These are phyloP conservation scores for Gandaritis pyraliata DNA, from an alignment of 2,888 invertebrate species.

Conservation along the genomic window DNA sequence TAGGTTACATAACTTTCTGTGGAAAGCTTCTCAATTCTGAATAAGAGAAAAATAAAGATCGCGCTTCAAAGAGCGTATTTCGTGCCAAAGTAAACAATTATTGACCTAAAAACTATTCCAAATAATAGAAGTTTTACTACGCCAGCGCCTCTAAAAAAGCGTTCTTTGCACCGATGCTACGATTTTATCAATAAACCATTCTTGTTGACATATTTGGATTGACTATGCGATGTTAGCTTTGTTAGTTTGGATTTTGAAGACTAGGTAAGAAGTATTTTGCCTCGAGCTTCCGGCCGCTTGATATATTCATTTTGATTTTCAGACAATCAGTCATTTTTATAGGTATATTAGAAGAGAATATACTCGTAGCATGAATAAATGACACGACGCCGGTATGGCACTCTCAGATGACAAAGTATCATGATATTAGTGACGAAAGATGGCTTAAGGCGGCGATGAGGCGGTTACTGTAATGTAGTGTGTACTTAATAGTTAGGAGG, in stretches of 20 bases:
- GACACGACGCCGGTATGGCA: constrained; percentile 9
- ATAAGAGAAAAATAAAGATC: background rate
- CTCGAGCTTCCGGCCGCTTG: too few species aligned
- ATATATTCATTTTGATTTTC: constrained; percentile 4
- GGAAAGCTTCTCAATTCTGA: background rate
- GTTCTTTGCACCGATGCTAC: too few species aligned
- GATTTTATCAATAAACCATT: too few species aligned
- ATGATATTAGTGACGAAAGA: constrained; percentile 29
- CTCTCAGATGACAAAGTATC: constrained; percentile 25
- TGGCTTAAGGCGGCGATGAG: constrained; percentile 15
- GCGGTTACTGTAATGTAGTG: constrained; percentile 26
- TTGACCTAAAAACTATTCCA: background rate
- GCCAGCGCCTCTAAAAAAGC: too few species aligned
- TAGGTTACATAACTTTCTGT: too few species aligned
- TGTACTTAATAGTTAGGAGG: constrained; percentile 20
- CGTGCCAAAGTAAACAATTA: constrained; percentile 6
- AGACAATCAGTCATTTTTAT: background rate
- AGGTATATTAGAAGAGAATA: background rate
- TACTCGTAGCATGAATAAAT: constrained; percentile 18
- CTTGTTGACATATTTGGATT: too few species aligned
- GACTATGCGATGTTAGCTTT: too few species aligned
- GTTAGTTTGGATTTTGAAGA: too few species aligned
- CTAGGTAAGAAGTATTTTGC: too few species aligned
- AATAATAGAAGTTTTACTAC: too few species aligned
- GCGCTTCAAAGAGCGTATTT: background rate